phyloP scores from a whole-genome alignment of 2,113 vertebrate genomes.

The Athene noctua region DNA sequence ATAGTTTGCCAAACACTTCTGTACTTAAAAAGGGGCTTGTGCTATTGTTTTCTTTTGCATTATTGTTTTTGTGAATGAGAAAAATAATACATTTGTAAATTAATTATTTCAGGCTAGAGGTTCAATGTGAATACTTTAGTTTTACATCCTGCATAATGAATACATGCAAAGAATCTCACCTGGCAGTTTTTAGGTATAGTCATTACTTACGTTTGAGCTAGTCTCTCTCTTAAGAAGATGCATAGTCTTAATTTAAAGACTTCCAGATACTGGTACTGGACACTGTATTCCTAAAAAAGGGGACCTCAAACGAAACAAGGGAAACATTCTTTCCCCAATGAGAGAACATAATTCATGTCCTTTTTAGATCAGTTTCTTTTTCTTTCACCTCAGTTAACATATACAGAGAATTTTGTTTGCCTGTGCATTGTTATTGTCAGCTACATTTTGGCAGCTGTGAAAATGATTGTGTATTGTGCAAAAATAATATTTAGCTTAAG shows the following conservation, averaged over 20 bases:
- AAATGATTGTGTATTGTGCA: background rate
- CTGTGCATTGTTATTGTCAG: conserved; percentile 48
- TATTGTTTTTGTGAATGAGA: background rate
- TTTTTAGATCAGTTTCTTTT: conserved; percentile 23
- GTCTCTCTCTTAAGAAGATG: background rate
- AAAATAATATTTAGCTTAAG: conserved; percentile 48
- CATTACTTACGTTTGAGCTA: background rate
- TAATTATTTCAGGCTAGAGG: background rate
- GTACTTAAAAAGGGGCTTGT: background rate
- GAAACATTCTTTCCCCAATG: conserved; percentile 37
- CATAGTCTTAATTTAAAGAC: conserved; percentile 15
- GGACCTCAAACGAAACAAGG: background rate
- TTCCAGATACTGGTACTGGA: conserved; percentile 20
- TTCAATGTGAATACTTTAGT: background rate
- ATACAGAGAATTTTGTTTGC: conserved; percentile 48
- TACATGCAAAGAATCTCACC: background rate
- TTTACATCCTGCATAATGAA: background rate
- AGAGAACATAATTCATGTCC: background rate
- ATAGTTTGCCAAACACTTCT: background rate
- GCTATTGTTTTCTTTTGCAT: background rate
- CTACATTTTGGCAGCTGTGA: conserved; percentile 36
- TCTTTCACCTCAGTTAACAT: conserved; percentile 27
- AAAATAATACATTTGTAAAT: background rate
- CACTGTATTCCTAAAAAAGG: background rate
- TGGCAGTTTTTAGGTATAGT: background rate